phyloP scores from a whole-genome alignment of 2,888 invertebrate genomes.

The Danaus chrysippus region DNA sequence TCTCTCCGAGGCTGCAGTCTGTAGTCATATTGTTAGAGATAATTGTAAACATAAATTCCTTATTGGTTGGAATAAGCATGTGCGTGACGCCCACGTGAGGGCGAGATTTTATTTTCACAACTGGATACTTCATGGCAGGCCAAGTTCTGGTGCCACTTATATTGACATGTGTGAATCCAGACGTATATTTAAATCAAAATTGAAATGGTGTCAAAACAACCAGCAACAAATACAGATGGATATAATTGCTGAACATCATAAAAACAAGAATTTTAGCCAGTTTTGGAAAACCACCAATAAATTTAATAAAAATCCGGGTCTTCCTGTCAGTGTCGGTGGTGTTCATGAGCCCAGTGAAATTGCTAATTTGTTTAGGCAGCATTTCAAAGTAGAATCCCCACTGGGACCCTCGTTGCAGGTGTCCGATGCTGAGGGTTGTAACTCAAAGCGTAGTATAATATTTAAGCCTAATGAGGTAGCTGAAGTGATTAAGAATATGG shows the following conservation, averaged over 20 bases:
- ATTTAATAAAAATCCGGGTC: too few relatives aligned
- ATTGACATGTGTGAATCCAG: conserved; percentile 21
- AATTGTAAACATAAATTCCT: conserved; percentile 12
- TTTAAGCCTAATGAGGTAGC: neutral
- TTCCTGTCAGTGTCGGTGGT: too few relatives aligned
- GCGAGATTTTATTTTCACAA: conserved; percentile 26
- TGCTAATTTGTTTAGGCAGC: too few relatives aligned
- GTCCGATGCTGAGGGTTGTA: too few relatives aligned
- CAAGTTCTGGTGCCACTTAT: conserved; percentile 6
- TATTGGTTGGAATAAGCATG: conserved; percentile 29
- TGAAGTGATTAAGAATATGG: conserved; percentile 18
- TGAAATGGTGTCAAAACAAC: conserved; percentile 28
- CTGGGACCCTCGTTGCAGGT: too few relatives aligned
- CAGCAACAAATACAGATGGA: conserved; percentile 22
- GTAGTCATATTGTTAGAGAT: neutral
- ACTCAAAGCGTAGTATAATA: conserved; percentile 7
- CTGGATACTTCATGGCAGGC: conserved; percentile 22
- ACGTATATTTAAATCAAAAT: conserved; percentile 24
- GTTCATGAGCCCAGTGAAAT: too few relatives aligned
- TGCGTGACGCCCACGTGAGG: conserved; percentile 24
- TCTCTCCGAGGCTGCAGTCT: conserved; percentile 17
- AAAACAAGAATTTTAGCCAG: conserved; percentile 24
- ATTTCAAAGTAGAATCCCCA: too few relatives aligned
- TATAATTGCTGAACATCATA: too few relatives aligned
- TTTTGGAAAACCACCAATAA: neutral